These are phyloP conservation scores for Pelodiscus sinensis DNA, from an alignment of 2,113 vertebrate genomes.

Conservation along the genomic window DNA sequence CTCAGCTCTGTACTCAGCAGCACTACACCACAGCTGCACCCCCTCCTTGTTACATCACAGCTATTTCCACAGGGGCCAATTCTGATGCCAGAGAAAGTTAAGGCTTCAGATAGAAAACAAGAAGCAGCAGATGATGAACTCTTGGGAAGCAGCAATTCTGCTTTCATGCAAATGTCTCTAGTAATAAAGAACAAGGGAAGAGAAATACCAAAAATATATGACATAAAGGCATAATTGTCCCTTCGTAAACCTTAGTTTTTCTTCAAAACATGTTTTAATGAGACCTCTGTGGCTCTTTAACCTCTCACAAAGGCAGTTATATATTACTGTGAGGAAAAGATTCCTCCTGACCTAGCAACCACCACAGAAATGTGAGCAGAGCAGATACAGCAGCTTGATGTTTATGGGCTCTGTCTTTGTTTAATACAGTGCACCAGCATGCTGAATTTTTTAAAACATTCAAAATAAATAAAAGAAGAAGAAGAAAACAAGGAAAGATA, in stretches of 20 bases:
- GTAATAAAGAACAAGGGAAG: not conserved
- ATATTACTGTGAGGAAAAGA: not conserved
- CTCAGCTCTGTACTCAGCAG: accelerated
- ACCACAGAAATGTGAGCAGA: not conserved
- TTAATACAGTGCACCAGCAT: not conserved
- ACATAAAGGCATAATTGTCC: not conserved
- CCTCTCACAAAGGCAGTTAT: not conserved
- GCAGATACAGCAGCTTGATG: not conserved
- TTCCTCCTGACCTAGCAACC: not conserved
- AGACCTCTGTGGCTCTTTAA: not conserved
- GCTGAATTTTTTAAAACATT: accelerated
- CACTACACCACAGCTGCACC: not conserved
- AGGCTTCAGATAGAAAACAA: not conserved
- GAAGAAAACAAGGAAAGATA: not conserved
- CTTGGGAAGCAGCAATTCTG: not conserved
- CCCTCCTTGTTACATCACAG: not conserved
- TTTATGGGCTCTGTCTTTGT: not conserved
- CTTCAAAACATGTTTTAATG: not conserved
- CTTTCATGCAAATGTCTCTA: not conserved
- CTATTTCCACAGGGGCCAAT: not conserved
- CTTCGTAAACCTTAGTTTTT: not conserved
- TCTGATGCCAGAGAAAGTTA: not conserved
- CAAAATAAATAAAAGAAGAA: not conserved
- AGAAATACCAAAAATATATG: constrained; percentile 5
- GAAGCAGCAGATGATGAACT: not conserved